phyloP scores from a whole-genome alignment of 2,113 vertebrate species.

The Thamnophis sirtalis region DNA sequence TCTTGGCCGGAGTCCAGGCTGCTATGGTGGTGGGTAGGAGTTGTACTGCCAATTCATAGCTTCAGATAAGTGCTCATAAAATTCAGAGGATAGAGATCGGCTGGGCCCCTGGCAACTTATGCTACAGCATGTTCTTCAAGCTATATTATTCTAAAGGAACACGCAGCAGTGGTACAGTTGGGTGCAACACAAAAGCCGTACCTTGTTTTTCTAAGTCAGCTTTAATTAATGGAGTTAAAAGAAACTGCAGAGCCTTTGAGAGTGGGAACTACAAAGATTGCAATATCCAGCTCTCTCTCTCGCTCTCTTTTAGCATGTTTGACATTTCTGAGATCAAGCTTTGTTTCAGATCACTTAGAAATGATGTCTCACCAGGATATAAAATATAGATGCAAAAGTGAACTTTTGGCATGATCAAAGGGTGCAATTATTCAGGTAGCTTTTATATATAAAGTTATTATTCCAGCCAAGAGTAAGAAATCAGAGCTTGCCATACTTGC shows the following conservation, averaged over 20 bases:
- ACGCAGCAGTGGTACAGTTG: background rate
- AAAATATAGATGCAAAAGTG: slow-evolving; percentile 10
- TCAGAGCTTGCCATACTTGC: background rate
- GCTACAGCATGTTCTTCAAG: slow-evolving; percentile 16
- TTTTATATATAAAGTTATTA: slow-evolving; percentile 8
- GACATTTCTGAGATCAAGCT: slow-evolving; percentile 26
- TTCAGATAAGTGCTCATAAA: background rate
- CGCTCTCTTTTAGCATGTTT: slow-evolving; percentile 13
- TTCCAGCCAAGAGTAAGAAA: slow-evolving; percentile 13
- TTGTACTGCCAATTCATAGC: background rate
- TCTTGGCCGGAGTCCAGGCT: background rate
- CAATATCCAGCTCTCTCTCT: slow-evolving; percentile 2
- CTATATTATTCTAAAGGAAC: slow-evolving; percentile 29
- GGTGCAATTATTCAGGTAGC: slow-evolving; percentile 6
- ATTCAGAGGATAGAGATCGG: background rate
- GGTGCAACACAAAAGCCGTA: slow-evolving; percentile 31
- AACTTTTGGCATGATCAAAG: background rate
- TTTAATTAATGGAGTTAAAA: slow-evolving; percentile 48
- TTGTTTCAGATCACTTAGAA: slow-evolving; percentile 30
- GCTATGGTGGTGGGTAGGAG: background rate
- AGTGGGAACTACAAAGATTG: slow-evolving; percentile 33
- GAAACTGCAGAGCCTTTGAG: slow-evolving; percentile 36
- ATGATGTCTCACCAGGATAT: slow-evolving; percentile 15
- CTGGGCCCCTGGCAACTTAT: slow-evolving; percentile 27
- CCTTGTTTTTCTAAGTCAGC: slow-evolving; percentile 43